These are phyloP conservation scores for Brachyopa scutellaris DNA, from an alignment of 2,888 invertebrate species.

Conservation along the genomic window DNA sequence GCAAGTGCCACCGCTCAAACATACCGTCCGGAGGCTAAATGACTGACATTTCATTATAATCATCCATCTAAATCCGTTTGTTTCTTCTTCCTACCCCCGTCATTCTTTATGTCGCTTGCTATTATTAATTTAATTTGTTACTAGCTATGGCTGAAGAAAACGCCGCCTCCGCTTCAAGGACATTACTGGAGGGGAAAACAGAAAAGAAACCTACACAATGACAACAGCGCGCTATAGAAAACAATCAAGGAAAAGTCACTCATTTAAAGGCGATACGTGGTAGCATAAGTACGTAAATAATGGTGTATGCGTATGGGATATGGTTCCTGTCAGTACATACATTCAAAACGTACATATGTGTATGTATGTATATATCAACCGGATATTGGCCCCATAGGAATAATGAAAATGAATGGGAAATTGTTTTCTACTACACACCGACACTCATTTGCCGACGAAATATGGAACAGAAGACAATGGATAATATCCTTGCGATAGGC, in stretches of 20 bases:
- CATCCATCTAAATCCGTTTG: conserved; percentile 29
- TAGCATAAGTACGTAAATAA: not conserved
- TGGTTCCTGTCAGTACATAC: conserved; percentile 6
- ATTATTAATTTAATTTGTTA: conserved; percentile 27
- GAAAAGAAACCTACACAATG: not conserved
- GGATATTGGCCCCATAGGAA: conserved; percentile 45
- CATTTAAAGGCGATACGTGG: conserved; percentile 44
- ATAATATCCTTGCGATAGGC: not conserved
- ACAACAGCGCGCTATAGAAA: not conserved
- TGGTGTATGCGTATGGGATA: too few species aligned
- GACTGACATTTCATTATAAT: conserved; percentile 21
- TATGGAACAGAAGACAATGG: not conserved
- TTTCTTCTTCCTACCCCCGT: not conserved
- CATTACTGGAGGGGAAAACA: conserved; percentile 4
- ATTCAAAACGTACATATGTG: not conserved
- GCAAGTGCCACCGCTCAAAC: too few species aligned
- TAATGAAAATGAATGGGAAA: conserved; percentile 53
- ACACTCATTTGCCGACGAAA: not conserved
- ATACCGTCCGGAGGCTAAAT: too few species aligned
- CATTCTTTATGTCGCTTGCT: conserved; percentile 9
- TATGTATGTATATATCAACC: conserved; percentile 4
- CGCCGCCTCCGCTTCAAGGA: conserved; percentile 19
- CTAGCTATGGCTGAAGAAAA: not conserved
- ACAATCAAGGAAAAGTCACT: conserved; percentile 15
- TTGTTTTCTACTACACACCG: conserved; percentile 29